phyloP scores from a whole-genome alignment of 2,113 vertebrate genomes.

The Motacilla alba region DNA sequence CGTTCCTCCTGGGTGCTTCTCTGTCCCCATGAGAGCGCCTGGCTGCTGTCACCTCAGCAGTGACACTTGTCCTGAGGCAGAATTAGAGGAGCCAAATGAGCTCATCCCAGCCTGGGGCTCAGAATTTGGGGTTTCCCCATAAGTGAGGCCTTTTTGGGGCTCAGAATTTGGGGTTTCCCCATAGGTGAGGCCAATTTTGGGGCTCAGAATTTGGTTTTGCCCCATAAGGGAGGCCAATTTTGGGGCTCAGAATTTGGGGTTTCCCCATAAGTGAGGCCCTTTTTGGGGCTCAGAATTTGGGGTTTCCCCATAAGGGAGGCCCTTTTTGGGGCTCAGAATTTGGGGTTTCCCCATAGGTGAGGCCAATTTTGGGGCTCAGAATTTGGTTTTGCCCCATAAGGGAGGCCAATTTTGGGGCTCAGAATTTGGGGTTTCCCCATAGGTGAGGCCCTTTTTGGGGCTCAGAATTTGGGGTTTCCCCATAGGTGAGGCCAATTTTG shows the following conservation, averaged over 20 bases:
- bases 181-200: not conserved
- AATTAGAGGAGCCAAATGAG: not conserved
- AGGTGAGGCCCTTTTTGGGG: not conserved
- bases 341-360: not conserved
- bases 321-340: not conserved
- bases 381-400: not conserved
- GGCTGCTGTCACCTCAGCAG: not conserved
- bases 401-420: not conserved
- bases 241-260: not conserved
- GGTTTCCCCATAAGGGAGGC: not conserved
- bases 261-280: not conserved
- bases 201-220: not conserved
- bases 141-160: not conserved
- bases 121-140: not conserved
- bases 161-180: not conserved
- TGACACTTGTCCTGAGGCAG: not conserved
- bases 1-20: not conserved
- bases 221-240: not conserved
- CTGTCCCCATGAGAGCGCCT: accelerated
- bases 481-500: not conserved
- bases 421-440: too few relatives aligned
- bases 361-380: not conserved
- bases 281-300: not conserved
- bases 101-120: not conserved
- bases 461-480: not conserved